Evolutionary conservation across 1,140 invertebrate species (phyloP), one percentile per base, ranked within the genome.

Genomic region (Bactericera cockerelli): DNA sequence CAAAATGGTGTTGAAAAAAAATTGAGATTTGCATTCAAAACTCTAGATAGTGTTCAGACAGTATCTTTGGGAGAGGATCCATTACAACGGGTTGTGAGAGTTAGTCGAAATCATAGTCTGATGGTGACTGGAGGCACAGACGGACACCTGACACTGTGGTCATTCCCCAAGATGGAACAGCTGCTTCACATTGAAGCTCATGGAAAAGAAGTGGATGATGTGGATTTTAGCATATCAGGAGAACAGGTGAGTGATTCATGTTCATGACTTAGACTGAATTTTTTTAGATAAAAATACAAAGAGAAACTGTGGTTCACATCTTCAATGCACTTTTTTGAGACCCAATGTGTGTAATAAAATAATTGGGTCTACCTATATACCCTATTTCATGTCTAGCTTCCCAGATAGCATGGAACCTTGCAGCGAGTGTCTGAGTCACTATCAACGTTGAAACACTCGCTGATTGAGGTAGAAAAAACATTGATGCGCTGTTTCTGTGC

Each of bases 71-170:
- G 42, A 16, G 8, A 81, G 26, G 87, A 91, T 62, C 80, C 89
- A 14, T 72, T 92, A 62, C 90, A 94, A 70, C 82, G 92, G 69
- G 86, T 93, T 38, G 87, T 93, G 21, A 76, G 85, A 58, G 83
- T 95, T 64, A 86, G 82, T 65, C 75, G 77, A 26, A 81, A 79
- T 69, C 81, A 84, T 13, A 83, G 81, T 65, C 65, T 89, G 0
- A 83, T 97, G 79, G 87, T 83, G 1, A 97, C 93, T 4, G 94
- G 89, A 61, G 92, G 93, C 25, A 82, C 85, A 1, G 93, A 98
- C 76, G 89, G 91, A 10, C 76, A 81, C 66, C 70, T 98, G 19
- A 76, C 92, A 63, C 67, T 95, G 2, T 98, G 93, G 93, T 80
- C 82, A 64, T 93, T 90, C 71, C 90, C 91, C 13, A 79, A 82